Base-by-base conservation (phyloP, 2,797 vertebrate species). In the Cryptoprocta ferox region DNA sequence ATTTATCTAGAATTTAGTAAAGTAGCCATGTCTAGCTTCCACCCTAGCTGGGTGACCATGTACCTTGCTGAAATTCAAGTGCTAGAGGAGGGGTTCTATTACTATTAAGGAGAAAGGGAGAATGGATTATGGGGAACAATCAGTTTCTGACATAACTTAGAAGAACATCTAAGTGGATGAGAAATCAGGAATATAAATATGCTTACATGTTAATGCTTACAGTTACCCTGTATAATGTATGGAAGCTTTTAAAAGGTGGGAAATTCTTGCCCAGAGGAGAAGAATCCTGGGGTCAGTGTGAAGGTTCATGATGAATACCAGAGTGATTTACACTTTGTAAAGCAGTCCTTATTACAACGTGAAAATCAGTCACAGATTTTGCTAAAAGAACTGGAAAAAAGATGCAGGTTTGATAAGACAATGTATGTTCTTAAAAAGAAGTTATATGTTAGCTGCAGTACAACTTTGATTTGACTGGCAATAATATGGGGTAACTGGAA, bases 341-440 rank as follows among this genome's bases (percentile, higher is more conserved):
- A 83, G 21, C 6, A 21, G 68, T 75, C 39, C 28, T 86, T 83
- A 0, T 71, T 79, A 63, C 15, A 66, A 48, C 5, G 75, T 65
- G 4, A 82, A 97, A 97, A 73, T 95, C 92, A 75, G 42, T 2
- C 8, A 56, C n/a, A 24, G 18, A 15, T 83, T 50, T 92, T 24
- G 2, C 68, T 96, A 94, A 96, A 37, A 59, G 89, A 5, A 15
- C 65, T 42, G 21, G 76, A 95, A 78, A 48, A 48, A 92, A 90
- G 19, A 24, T 18, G 26, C 53, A 32, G 26, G 18, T 91, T 97
- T 97, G 89, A 53, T 24, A 18, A 97, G 82, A 65, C 4, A 59
- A 73, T 35, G 73, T 94, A 94, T 86, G 30, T 70, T 95, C 71
- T 86, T 83, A 92, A 68, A 26, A 19, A 71, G 50, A 86, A 53